Evolutionary conservation across 2,113 vertebrate genomes (phyloP).

Genomic region (Mus pahari): DNA sequence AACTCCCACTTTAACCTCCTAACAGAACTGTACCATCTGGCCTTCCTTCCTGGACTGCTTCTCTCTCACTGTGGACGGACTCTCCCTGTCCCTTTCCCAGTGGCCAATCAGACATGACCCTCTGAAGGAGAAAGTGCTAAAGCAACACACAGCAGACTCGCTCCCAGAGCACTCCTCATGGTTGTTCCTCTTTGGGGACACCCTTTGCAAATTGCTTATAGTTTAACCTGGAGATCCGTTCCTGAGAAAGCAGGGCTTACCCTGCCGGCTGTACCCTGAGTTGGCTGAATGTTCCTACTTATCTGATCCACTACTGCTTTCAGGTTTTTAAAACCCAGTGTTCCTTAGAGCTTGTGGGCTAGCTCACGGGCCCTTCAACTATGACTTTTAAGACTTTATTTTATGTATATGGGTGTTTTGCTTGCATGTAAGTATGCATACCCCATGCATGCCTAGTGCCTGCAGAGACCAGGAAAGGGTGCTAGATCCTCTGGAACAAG

Average conservation of each 20-base stretch:
- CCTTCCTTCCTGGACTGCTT: background rate
- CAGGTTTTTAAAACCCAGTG: background rate
- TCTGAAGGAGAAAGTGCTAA: background rate
- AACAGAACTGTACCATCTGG: background rate
- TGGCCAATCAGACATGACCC: background rate
- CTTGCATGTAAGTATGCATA: background rate
- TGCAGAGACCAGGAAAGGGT: background rate
- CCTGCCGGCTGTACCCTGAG: background rate
- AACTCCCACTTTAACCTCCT: background rate
- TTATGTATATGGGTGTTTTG: background rate
- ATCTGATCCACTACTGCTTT: too few relatives aligned
- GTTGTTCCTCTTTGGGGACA: background rate
- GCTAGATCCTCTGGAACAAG: background rate
- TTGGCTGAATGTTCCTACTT: background rate
- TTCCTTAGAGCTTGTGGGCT: background rate
- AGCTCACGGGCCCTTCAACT: background rate
- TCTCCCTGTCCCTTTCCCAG: background rate
- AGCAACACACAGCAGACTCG: background rate
- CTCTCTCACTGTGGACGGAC: background rate
- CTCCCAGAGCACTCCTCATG: accelerated
- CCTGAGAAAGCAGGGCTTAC: background rate
- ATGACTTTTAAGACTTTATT: background rate
- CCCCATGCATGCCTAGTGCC: background rate
- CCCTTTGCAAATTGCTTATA: background rate
- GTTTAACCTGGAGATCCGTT: background rate